Base-by-base conservation (phyloP, 1,140 invertebrate genomes). In the Bombus picipes region DNA sequence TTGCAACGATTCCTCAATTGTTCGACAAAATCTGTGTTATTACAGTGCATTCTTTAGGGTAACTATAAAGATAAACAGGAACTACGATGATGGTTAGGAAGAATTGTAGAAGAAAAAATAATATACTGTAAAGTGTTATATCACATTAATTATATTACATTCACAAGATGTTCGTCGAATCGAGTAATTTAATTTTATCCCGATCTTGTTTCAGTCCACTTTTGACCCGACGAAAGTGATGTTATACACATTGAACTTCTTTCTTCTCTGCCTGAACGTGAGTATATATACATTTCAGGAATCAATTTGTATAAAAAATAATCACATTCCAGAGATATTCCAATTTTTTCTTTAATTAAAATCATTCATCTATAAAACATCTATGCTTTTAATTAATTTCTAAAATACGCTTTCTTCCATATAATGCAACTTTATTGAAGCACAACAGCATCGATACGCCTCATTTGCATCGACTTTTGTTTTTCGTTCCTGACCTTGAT, bases 241-340 rank as follows among this genome's bases (percentile, higher is more conserved):
- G 90, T 92, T 97, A 53, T 96, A 97, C 90, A 97, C 96, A 5
- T 83, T 97, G 89, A 96, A 97, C 91, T 97, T 97, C 92, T 97
- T 97, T 93, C 95, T 97, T 73, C 94, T 96, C 68, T 95, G 96
- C 62, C 92, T 97, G 87, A 97, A 97, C 88, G 96, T 97, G 93
- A 97, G 96, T 97, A 95, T 78, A 57, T 76, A 81, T 15, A 10
- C n/a, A 34, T 47, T 43, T 68, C 9, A 10, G 0, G 1, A 25
- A 10, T 68, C 8, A 34, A 5, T 68, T 37, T 37, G 3, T 37
- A 1, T 9, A 8, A 37, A 34, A 8, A 68, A 4, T 34, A 65
- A 6, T 32, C 25, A 62, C 2, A 28, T 15, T 66, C n/a, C 13
- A 18, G 5, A 66, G 32, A 8, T 66, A 12, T 34, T 34, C 5